Base-by-base conservation (phyloP, 35 echinoderm and acorn worm species). In the Chiridota heheva region DNA sequence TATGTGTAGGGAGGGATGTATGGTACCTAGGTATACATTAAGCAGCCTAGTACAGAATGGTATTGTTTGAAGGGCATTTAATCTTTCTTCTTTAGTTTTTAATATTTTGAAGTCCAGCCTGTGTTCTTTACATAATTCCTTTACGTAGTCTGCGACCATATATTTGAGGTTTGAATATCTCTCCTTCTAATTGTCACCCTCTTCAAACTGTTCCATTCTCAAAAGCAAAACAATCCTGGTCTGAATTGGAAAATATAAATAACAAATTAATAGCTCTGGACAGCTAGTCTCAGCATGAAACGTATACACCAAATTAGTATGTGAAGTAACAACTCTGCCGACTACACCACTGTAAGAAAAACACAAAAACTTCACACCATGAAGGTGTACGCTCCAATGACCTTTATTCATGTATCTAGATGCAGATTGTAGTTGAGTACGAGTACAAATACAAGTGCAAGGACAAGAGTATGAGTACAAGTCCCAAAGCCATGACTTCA, bases 81-180 rank as follows among this genome's bases (percentile, higher is more conserved):
- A 39, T 25, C 67, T 8, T 40, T 70, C 67, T 70, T 70, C 33
- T 36, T 70, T 70, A 7, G 67, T 70, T 8, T 70, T 70, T 39
- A 70, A 25, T 39, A 70, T 10, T 39, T 5, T 70, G 0, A 70
- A 36, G 0, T 70, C 67, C 4, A 70, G 42, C 10, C 67, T 40
- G 1, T 70, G 15, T 65, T 0, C 62, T 30, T 20, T 30, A 15
- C 16, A 15, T 24, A 65, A 30, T 32, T 15, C 1, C 30, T 29
- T 65, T 20, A 29, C 16, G 32, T 29, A 65, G 32, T 65, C 29
- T 13, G 62, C 29, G 18, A 65, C 10, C 10, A 53, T 10, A 53
- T 13, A 53, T 53, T 53, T 53, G 10, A 53, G 22, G 22, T 53
- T 10, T 53, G 48, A 22, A 53, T 53, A 53, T 53, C 22, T 10